Evolutionary conservation across 2,797 vertebrate species (phyloP).

Genomic region (Acanthiza pusilla): DNA sequence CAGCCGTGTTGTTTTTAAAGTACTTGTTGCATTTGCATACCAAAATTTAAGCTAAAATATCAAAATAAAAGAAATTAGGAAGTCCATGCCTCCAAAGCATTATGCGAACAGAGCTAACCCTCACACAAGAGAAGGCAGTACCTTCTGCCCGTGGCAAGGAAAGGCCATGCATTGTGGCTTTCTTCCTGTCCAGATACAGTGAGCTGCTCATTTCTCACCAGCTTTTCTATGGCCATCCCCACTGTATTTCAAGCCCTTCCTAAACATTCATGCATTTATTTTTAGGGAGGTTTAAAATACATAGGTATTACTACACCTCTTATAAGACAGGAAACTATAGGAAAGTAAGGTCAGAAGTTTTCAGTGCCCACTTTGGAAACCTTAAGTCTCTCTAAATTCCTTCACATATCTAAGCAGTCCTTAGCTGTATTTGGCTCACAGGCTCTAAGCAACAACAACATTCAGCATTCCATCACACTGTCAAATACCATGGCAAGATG

Average conservation of each 20-base stretch:
- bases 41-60: neutral
- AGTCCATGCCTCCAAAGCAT: neutral
- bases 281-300: neutral
- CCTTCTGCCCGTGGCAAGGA: neutral
- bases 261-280: neutral
- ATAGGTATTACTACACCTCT: neutral
- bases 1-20: neutral
- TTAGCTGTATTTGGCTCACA: neutral
- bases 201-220: neutral
- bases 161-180: accelerated
- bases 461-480: neutral
- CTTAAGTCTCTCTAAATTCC: neutral
- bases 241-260: neutral
- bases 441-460: neutral
- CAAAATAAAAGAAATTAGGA: neutral
- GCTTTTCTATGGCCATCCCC: neutral
- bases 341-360: neutral
- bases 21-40: neutral
- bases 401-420: neutral
- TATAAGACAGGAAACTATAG: neutral
- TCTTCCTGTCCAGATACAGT: neutral
- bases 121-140: neutral
- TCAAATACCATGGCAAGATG: neutral
- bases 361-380: neutral
- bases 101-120: neutral